A percentile compares a stretch with the other conserved stretches of the same genome.
These are phyloP conservation scores for Sphaerodactylus townsendi DNA, from an alignment of 2,113 vertebrate species.

Conservation along the genomic window DNA sequence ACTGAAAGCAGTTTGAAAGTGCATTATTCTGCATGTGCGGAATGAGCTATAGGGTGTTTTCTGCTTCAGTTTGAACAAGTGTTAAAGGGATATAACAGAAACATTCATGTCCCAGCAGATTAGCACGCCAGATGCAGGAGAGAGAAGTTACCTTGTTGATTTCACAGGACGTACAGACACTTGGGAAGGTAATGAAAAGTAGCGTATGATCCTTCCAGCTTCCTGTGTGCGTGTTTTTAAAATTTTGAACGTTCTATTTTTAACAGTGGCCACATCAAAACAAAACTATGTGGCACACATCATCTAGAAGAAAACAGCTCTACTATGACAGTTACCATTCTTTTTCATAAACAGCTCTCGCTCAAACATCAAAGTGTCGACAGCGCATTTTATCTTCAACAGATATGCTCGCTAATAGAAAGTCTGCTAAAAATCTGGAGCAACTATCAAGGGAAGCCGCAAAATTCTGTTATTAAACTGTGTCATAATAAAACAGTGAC, in stretches of 20 bases:
- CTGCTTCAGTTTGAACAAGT: neutral
- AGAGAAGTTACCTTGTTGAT: neutral
- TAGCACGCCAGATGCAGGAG: neutral
- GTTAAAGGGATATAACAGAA: neutral
- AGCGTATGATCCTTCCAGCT: neutral
- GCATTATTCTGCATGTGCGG: too few relatives aligned
- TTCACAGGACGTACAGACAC: neutral
- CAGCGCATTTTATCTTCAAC: neutral
- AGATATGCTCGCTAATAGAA: neutral
- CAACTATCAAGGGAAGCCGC: neutral
- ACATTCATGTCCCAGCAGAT: neutral
- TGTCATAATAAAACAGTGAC: neutral
- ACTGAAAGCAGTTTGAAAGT: too few relatives aligned
- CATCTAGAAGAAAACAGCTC: neutral
- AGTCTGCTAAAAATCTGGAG: neutral
- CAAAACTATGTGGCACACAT: neutral
- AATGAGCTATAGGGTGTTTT: too few relatives aligned
- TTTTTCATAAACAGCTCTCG: neutral
- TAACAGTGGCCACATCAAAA: neutral
- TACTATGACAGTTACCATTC: neutral
- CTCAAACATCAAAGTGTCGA: neutral
- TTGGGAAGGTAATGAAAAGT: neutral
- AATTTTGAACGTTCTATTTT: neutral
- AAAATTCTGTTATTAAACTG: neutral
- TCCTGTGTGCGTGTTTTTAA: neutral